Conservation (phyloP, 1,140 invertebrate species). For the Zaprionus ghesquierei region DNA sequence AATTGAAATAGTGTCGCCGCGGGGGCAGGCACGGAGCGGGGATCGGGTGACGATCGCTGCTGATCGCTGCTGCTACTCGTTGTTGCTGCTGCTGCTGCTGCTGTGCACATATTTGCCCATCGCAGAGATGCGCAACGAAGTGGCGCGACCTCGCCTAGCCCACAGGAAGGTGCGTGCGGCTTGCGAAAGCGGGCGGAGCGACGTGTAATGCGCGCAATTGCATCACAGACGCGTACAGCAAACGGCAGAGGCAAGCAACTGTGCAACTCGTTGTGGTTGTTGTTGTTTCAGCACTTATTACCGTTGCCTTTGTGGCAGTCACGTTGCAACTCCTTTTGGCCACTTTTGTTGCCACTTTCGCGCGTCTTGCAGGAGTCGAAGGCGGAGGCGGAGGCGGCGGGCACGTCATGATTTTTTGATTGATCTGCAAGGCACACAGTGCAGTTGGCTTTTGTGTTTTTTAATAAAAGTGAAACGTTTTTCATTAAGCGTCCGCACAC, state of each 20-base stretch:
- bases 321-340: constrained; percentile 35
- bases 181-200: constrained; percentile 31
- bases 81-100: not conserved
- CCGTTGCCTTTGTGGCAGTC: constrained; percentile 25
- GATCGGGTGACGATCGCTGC: not conserved
- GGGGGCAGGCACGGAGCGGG: not conserved
- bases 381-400: not conserved
- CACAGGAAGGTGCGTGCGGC: constrained; percentile 58
- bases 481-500: constrained; percentile 57
- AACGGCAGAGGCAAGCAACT: not conserved
- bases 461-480: constrained; percentile 80
- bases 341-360: constrained; percentile 53
- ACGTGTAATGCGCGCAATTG: constrained; percentile 61
- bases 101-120: constrained; percentile 71
- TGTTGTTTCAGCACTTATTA: constrained; percentile 26
- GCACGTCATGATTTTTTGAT: constrained; percentile 77
- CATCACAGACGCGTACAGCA: constrained; percentile 55
- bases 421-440: constrained; percentile 80
- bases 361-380: constrained; percentile 50
- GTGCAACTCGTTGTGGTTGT: constrained; percentile 5
- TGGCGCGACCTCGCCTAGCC: constrained; percentile 72
- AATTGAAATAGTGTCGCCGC: constrained; percentile 76
- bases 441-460: constrained; percentile 72
- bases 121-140: constrained; percentile 75
- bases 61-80: constrained; percentile 18